phyloP scores from a whole-genome alignment of 2,888 invertebrate genomes.

The Dione juno region DNA sequence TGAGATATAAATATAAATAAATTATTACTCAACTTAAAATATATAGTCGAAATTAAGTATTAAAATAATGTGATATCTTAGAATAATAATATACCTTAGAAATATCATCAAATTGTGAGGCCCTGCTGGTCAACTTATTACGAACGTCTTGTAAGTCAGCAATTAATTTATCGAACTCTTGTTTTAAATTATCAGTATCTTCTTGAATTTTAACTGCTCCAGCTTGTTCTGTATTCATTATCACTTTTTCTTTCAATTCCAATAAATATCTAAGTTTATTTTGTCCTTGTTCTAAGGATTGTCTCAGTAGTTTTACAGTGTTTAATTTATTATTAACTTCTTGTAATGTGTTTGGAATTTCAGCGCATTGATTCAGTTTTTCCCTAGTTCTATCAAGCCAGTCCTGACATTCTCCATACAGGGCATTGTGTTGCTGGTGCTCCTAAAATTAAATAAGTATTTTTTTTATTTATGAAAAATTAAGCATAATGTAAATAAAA shows the following conservation, averaged over 20 bases:
- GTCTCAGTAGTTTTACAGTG: conserved; percentile 93
- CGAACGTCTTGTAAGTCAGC: conserved; percentile 91
- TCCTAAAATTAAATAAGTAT: conserved; percentile 79
- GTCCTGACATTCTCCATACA: conserved; percentile 96
- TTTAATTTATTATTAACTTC: conserved; percentile 94
- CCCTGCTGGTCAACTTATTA: conserved; percentile 88
- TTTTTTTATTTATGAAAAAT: background rate
- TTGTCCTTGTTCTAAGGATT: conserved; percentile 96
- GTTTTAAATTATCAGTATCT: conserved; percentile 93
- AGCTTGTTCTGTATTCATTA: conserved; percentile 94
- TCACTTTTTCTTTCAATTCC: conserved; percentile 95
- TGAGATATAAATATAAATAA: background rate
- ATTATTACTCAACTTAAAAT: background rate
- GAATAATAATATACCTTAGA: conserved; percentile 85
- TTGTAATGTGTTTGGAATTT: conserved; percentile 90
- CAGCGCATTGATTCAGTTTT: conserved; percentile 91
- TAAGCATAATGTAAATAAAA: background rate
- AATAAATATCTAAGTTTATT: conserved; percentile 87
- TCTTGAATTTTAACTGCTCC: conserved; percentile 96
- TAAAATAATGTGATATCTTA: background rate
- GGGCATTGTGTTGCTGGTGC: conserved; percentile 95
- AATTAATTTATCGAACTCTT: conserved; percentile 94
- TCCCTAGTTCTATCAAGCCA: conserved; percentile 96
- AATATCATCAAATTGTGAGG: conserved; percentile 92
- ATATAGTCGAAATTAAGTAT: background rate